Conservation (phyloP, 2,888 invertebrate species). For the Chaetogeoica ovagalla region DNA sequence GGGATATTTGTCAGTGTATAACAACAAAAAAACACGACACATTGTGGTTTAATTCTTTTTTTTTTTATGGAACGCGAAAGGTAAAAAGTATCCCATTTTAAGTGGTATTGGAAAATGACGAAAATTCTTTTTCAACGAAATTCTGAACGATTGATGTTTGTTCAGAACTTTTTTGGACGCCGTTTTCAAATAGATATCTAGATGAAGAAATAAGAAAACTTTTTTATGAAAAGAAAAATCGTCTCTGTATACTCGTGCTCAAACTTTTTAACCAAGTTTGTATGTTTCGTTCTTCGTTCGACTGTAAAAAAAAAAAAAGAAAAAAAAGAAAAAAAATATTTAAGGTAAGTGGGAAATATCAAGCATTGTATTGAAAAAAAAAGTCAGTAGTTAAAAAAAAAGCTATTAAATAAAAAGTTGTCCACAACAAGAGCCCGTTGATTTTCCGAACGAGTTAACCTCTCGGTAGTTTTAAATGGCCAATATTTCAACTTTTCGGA, state of each 20-base stretch:
- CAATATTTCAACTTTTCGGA: constrained; percentile 33
- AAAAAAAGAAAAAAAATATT: constrained; percentile 33
- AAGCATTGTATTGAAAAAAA: not conserved
- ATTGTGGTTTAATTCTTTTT: too few relatives aligned
- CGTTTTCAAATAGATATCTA: constrained; percentile 28
- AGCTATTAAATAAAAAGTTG: constrained; percentile 45
- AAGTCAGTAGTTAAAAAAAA: constrained; percentile 28
- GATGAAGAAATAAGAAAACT: constrained; percentile 8
- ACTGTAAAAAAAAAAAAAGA: constrained; percentile 26
- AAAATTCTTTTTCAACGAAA: too few relatives aligned
- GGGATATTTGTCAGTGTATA: too few relatives aligned
- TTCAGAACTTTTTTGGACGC: constrained; percentile 16
- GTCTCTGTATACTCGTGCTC: constrained; percentile 10
- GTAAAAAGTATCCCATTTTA: too few relatives aligned
- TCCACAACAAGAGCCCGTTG: constrained; percentile 6
- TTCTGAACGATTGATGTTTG: constrained; percentile 19
- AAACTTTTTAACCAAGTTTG: constrained; percentile 30
- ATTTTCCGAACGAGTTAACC: constrained; percentile 39
- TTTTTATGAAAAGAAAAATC: constrained; percentile 35
- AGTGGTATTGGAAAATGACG: too few relatives aligned
- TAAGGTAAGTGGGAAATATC: constrained; percentile 26
- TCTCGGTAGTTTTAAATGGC: constrained; percentile 13
- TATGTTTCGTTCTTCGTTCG: not conserved
- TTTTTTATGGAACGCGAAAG: too few relatives aligned
- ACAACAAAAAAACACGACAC: too few relatives aligned